Conservation (phyloP, 2,888 invertebrate genomes). For the Epinotia bilunana region DNA sequence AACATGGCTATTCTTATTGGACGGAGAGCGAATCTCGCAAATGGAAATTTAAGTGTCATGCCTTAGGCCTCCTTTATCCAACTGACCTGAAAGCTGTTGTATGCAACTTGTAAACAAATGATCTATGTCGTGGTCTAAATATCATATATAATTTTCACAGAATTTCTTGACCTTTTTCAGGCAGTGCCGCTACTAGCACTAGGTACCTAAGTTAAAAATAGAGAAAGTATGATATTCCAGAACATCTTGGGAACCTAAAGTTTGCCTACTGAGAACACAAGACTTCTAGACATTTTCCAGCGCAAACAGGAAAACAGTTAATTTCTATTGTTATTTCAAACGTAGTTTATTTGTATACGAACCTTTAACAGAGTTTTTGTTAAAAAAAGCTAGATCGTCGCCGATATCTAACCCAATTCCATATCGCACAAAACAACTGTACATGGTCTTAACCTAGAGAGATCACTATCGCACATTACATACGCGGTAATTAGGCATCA, state of each 20-base stretch:
- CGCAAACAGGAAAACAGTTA: not conserved
- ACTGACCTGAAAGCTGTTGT: not conserved
- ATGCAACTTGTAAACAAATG: not conserved
- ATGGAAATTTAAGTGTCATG: not conserved
- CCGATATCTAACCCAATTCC: slow-evolving; percentile 49
- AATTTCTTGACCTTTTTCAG: no score
- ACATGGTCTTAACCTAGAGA: slow-evolving; percentile 77
- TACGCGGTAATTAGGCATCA: slow-evolving; percentile 65
- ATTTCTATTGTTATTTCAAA: not conserved
- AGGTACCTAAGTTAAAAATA: no score
- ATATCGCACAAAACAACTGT: slow-evolving; percentile 56
- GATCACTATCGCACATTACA: slow-evolving; percentile 62
- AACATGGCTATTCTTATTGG: not conserved
- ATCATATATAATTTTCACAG: not conserved
- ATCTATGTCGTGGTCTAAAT: not conserved
- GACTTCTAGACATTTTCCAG: not conserved
- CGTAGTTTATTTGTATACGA: not conserved
- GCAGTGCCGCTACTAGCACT: no score
- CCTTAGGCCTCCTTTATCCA: not conserved
- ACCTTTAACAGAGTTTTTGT: not conserved
- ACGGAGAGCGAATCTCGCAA: not conserved
- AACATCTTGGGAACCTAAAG: not conserved
- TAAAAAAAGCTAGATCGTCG: slow-evolving; percentile 12
- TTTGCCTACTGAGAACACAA: not conserved
- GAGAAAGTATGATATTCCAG: no score